These are phyloP conservation scores for Rhynchonycteris naso DNA, from an alignment of 2,797 vertebrate genomes.

Conservation along the genomic window DNA sequence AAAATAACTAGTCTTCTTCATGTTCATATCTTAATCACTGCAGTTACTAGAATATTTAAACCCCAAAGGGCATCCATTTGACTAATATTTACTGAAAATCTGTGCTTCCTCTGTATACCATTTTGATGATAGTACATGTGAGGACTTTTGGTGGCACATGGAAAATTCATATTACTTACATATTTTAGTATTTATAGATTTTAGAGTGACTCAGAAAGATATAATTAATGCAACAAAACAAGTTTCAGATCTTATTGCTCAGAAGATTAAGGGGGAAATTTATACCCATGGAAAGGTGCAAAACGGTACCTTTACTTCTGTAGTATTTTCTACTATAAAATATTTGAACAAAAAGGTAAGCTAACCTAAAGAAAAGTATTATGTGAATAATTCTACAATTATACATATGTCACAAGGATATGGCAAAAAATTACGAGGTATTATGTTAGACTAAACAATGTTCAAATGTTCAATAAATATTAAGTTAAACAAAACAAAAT, in stretches of 20 bases:
- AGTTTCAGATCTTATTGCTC: constrained; percentile 4
- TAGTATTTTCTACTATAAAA: not conserved
- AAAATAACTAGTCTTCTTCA: not conserved
- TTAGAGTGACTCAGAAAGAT: not conserved
- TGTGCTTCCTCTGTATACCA: not conserved
- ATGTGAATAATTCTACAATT: not conserved
- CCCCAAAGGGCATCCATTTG: not conserved
- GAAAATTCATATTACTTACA: not conserved
- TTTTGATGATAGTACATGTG: not conserved
- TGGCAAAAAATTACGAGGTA: not conserved
- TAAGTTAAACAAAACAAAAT: not conserved
- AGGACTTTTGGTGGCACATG: not conserved
- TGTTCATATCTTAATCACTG: not conserved
- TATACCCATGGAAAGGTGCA: not conserved
- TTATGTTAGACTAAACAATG: not conserved
- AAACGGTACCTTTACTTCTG: not conserved
- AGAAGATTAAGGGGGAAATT: not conserved
- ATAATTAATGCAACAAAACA: not conserved
- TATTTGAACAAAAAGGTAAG: not conserved
- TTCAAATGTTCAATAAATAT: not conserved
- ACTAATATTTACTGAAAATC: not conserved
- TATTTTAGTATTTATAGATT: not conserved
- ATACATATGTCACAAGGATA: not conserved
- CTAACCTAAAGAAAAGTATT: not conserved
- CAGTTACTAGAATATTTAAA: not conserved